Evolutionary conservation across 2,797 vertebrate genomes (phyloP).

Genomic region (Spheniscus humboldti): DNA sequence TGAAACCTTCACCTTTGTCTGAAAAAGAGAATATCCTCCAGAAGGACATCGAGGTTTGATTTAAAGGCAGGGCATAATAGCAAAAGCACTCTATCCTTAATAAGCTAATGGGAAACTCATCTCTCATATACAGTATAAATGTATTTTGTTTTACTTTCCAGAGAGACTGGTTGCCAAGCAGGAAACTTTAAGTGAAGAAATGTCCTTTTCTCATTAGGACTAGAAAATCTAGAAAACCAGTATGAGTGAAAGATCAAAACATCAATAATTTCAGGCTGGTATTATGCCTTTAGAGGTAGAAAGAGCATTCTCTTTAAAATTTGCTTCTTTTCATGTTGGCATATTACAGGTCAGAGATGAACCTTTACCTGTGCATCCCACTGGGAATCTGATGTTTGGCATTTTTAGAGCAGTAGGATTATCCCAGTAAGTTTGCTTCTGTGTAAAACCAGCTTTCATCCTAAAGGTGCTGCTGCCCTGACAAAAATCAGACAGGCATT

Average conservation of each 20-base stretch:
- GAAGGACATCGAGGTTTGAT: not conserved
- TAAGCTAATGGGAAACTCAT: not conserved
- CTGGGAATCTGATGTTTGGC: not conserved
- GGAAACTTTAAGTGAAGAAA: not conserved
- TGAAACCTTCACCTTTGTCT: not conserved
- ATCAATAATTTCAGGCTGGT: not conserved
- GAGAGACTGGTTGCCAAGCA: not conserved
- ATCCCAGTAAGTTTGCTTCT: not conserved
- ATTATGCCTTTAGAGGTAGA: not conserved
- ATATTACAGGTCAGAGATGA: not conserved
- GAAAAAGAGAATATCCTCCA: not conserved
- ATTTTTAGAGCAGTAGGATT: not conserved
- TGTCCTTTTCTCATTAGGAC: not conserved
- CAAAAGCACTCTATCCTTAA: not conserved
- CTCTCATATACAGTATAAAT: not conserved
- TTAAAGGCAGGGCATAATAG: not conserved
- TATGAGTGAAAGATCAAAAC: not conserved
- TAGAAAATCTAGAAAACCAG: not conserved
- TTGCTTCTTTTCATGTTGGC: not conserved
- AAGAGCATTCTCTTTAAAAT: not conserved
- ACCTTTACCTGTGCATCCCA: not conserved
- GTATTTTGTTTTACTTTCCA: not conserved
- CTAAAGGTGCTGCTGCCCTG: not conserved
- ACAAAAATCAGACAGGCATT: not conserved
- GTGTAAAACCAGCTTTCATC: not conserved